phyloP scores from a whole-genome alignment of 2,888 invertebrate genomes.

The Copidosoma aretas region DNA sequence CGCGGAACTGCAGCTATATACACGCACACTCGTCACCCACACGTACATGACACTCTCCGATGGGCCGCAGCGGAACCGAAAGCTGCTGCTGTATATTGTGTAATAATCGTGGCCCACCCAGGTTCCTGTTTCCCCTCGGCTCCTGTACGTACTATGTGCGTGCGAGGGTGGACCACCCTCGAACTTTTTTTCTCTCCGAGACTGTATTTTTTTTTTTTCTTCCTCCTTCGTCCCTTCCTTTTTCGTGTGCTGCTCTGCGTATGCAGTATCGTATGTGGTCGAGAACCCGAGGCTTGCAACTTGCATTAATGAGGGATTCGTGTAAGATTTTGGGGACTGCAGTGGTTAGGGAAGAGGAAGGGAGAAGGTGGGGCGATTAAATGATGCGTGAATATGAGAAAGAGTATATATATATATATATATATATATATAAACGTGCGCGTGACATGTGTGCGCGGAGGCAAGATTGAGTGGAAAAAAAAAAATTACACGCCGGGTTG shows the following conservation, averaged over 20 bases:
- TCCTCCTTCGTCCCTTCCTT: conserved; percentile 2
- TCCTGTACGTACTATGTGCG: background rate
- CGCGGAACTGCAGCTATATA: conserved; percentile 7
- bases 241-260: background rate
- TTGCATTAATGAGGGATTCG: conserved; percentile 44
- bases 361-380: background rate
- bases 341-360: background rate
- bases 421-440: background rate
- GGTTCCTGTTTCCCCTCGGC: background rate
- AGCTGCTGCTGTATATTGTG: background rate
- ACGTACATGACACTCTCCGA: too few species aligned
- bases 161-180: conserved; percentile 50
- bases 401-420: background rate
- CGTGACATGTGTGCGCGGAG: background rate
- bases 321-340: conserved; percentile 7
- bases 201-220: conserved; percentile 20
- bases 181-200: conserved; percentile 15
- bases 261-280: background rate
- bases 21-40: conserved; percentile 7
- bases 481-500: conserved; percentile 22
- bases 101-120: conserved; percentile 27
- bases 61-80: conserved; percentile 13
- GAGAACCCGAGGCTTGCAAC: conserved; percentile 21
- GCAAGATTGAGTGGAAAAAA: background rate
- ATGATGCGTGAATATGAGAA: conserved; percentile 23